These are phyloP conservation scores for Pithys albifrons DNA, from an alignment of 2,113 vertebrate species.

Conservation along the genomic window DNA sequence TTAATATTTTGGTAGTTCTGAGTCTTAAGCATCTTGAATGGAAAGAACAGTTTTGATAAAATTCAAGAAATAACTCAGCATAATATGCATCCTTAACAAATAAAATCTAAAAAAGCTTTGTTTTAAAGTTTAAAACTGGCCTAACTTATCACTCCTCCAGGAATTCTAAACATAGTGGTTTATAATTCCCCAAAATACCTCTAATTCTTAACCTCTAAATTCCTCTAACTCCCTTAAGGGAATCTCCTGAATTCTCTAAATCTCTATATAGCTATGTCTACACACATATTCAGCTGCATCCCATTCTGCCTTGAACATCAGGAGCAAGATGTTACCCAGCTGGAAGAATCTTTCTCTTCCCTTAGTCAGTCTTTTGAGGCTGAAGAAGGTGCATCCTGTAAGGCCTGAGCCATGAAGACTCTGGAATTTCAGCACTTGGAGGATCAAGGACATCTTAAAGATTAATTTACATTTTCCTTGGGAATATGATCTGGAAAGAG, in stretches of 20 bases:
- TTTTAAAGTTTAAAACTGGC: not conserved
- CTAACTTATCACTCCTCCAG: not conserved
- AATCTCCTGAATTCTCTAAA: not conserved
- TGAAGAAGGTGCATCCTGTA: not conserved
- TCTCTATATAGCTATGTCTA: not conserved
- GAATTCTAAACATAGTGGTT: not conserved
- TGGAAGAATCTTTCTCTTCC: not conserved
- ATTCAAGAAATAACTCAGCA: not conserved
- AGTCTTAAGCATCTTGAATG: not conserved
- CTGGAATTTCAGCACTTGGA: not conserved
- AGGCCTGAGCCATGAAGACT: not conserved
- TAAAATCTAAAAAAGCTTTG: not conserved
- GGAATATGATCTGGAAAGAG: not conserved
- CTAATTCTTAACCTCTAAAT: not conserved
- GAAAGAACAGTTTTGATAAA: not conserved
- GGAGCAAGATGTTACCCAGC: not conserved
- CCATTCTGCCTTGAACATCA: not conserved
- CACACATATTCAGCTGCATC: not conserved
- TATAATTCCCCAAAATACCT: not conserved
- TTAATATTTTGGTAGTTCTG: not conserved
- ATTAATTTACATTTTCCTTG: not conserved
- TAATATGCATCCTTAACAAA: not conserved
- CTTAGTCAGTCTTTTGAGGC: not conserved
- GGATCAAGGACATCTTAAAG: not conserved
- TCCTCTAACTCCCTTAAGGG: not conserved